Conservation (phyloP, 2,888 invertebrate species). For the Apocheima hispidaria region DNA sequence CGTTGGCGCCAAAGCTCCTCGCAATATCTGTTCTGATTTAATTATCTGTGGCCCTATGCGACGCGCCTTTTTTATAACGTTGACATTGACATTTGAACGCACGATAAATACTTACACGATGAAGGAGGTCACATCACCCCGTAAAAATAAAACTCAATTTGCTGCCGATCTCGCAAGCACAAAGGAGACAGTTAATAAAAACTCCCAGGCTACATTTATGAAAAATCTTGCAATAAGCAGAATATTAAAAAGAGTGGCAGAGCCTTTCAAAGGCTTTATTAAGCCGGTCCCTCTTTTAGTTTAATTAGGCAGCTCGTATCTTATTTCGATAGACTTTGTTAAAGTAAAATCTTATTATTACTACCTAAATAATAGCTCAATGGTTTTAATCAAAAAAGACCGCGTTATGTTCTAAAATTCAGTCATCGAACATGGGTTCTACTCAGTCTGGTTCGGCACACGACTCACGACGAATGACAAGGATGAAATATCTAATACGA, state of each 20-base stretch:
- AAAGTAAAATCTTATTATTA: too few relatives aligned
- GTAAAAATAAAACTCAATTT: slow-evolving; percentile 37
- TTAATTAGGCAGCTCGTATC: slow-evolving; percentile 8
- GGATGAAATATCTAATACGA: too few relatives aligned
- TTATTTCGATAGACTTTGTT: neutral
- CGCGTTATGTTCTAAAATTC: too few relatives aligned
- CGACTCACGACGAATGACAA: too few relatives aligned
- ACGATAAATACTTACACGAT: neutral
- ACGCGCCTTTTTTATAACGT: neutral
- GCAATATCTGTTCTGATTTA: neutral
- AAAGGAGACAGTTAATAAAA: slow-evolving; percentile 32
- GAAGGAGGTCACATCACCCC: slow-evolving; percentile 7
- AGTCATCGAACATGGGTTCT: too few relatives aligned
- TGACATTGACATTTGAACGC: slow-evolving; percentile 10
- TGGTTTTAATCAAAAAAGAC: too few relatives aligned
- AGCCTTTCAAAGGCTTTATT: slow-evolving; percentile 31
- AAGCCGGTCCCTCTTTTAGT: slow-evolving; percentile 23
- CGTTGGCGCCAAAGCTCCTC: too few relatives aligned
- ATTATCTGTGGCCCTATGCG: neutral
- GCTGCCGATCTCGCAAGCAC: slow-evolving; percentile 20
- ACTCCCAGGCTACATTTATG: slow-evolving; percentile 24
- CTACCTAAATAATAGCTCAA: too few relatives aligned
- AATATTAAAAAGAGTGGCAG: slow-evolving; percentile 34
- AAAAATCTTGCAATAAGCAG: slow-evolving; percentile 33
- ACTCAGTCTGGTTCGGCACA: too few relatives aligned